Evolutionary conservation across 2,113 vertebrate species (phyloP), one percentile per base, ranked within the genome.

Genomic region (Brachypteracias leptosomus): DNA sequence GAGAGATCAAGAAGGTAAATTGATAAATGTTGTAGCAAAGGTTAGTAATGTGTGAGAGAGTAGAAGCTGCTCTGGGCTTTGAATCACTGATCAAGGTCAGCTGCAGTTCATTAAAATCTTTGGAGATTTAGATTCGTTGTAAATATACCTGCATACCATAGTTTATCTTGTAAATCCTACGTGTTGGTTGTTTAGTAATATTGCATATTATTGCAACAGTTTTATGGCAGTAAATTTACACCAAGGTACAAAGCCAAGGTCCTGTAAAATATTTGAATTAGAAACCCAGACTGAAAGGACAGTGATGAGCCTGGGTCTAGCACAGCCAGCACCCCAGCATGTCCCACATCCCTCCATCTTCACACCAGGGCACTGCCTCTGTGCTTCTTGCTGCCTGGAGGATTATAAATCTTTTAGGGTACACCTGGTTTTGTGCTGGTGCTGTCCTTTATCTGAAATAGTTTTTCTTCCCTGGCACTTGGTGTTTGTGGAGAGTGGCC

Each of bases 1-100:
- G 98, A 99, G 97, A 99, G 99, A 99, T 99, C 99, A 99, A 99
- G 98, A 98, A 98, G 97, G 98, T 97, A 98, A 98, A 98, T 98
- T 99, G 99, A 99, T 99, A 98, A 99, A 99, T 98, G 98, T 98
- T 97, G 97, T 97, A 98, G 98, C 97, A 98, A 97, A 98, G 97
- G 98, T 96, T 98, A 97, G 97, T 96, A 96, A 96, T 96, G 97
- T 97, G 97, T 98, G 98, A 97, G 97, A 98, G 98, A 98, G 95
- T 93, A 94, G 97, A 98, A 97, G 98, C 97, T 96, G 97, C 98
- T 97, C 96, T 95, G 97, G 97, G 98, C 97, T 98, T 95, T 97
- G 98, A 98, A 97, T 98, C 97, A 97, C 95, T 98, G 98, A 99
- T 99, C 98, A 98, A 98, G 98, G 98, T 98, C 98, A 98, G 98